These are phyloP conservation scores for Labrus mixtus DNA, from an alignment of 2,113 vertebrate species.

Conservation along the genomic window DNA sequence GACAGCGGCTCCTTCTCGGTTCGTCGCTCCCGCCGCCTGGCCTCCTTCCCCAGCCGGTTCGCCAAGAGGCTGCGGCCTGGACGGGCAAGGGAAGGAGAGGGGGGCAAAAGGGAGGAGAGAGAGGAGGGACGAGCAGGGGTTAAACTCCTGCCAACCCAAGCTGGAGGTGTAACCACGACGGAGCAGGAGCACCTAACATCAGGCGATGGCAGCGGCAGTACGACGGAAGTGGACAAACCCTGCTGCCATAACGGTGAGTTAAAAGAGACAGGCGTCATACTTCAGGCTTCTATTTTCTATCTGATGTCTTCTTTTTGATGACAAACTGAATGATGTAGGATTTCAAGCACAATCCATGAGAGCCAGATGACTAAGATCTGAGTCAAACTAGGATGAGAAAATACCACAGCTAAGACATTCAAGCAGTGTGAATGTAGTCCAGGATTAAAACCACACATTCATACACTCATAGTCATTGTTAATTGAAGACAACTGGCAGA, in stretches of 20 bases:
- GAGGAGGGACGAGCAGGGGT: slow-evolving; percentile 37
- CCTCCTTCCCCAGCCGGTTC: slow-evolving; percentile 85
- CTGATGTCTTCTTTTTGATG: neutral
- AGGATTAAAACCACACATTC: no score
- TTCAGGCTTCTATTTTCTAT: neutral
- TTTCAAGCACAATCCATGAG: neutral
- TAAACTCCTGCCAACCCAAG: slow-evolving; percentile 69
- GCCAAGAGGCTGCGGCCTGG: slow-evolving; percentile 80
- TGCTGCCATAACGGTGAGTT: slow-evolving; percentile 77
- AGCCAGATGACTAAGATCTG: neutral
- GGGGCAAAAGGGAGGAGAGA: slow-evolving; percentile 37
- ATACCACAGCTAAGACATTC: neutral
- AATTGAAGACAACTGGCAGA: neutral
- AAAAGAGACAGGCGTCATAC: neutral
- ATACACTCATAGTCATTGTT: neutral
- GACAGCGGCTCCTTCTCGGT: slow-evolving; percentile 81
- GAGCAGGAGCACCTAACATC: slow-evolving; percentile 48
- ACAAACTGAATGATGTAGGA: neutral
- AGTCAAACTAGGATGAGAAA: neutral
- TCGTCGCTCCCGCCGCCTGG: slow-evolving; percentile 93
- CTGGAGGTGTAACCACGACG: slow-evolving; percentile 43
- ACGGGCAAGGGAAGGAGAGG: slow-evolving; percentile 37
- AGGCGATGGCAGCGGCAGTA: neutral
- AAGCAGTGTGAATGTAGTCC: neutral
- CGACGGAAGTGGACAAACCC: slow-evolving; percentile 34